Evolutionary conservation across 2,888 invertebrate species (phyloP).

Genomic region (Stenchaetothrips biformis): DNA sequence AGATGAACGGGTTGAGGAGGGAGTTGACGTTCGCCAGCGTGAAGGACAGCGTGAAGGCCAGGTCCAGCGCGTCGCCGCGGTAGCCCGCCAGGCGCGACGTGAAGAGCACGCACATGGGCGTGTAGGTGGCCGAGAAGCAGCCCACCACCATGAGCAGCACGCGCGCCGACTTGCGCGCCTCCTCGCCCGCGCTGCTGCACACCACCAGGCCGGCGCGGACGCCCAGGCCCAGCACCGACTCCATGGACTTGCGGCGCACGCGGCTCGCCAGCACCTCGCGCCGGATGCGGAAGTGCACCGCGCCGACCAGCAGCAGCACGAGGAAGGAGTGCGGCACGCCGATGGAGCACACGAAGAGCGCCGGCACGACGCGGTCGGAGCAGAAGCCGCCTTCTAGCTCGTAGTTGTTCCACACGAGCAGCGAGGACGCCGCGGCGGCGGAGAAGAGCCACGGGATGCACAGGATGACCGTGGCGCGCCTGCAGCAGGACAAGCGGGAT

Average conservation of each 20-base stretch:
- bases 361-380: constrained; percentile 29
- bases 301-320: constrained; percentile 27
- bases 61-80: constrained; percentile 26
- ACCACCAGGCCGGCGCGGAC: neutral
- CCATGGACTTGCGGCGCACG: constrained; percentile 15
- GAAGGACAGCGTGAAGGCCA: constrained; percentile 30
- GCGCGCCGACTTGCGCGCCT: constrained; percentile 31
- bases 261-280: constrained; percentile 26
- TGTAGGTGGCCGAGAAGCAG: constrained; percentile 30
- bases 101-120: constrained; percentile 32
- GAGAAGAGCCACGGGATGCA: constrained; percentile 30
- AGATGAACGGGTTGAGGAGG: constrained; percentile 33
- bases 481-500: constrained; percentile 7
- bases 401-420: constrained; percentile 34
- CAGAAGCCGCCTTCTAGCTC: constrained; percentile 26
- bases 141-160: constrained; percentile 31
- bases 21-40: constrained; percentile 33
- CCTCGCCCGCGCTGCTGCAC: neutral
- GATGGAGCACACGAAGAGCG: constrained; percentile 26
- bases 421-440: constrained; percentile 12
- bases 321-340: constrained; percentile 28
- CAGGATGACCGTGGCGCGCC: constrained; percentile 30
- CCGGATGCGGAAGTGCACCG: constrained; percentile 31
- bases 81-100: constrained; percentile 23
- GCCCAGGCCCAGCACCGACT: neutral